Base-by-base conservation (phyloP, 2,113 vertebrate genomes). In the Nansenia antarctica region DNA sequence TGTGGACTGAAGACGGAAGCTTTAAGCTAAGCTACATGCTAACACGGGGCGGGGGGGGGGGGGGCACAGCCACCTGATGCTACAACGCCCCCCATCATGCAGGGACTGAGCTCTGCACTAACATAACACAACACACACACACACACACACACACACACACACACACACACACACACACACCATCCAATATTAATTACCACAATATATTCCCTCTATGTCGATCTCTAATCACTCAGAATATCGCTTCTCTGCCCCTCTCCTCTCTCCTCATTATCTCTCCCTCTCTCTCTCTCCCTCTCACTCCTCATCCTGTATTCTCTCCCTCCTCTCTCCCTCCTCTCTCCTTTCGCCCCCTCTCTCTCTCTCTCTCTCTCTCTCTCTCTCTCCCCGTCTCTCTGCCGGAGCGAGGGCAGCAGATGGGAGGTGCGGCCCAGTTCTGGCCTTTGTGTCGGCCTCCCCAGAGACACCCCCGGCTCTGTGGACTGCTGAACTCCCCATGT, bases 331-430 rank as follows among this genome's bases (percentile, higher is more conserved):
- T 47, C 42, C 31, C 15, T 32, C 18, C 42, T n/a, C 62, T 31
- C 26, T 20, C 45, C 67, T 42, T 42, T 18, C 29, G 37, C 55
- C 42, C 31, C 39, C 49, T 62, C 67, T 65, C 54, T 54, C 29
- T 59, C 61, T 57, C 61, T 63, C 53, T 60, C 62, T 57, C 69
- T 62, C 59, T 72, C 68, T 61, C 61, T 62, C 69, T 65, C 63
- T 70, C 69, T 60, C 75, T 78, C 63, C 65, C 67, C 55, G 57
- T 72, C 70, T 70, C 79, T 70, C 76, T 62, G 70, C 59, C 66
- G 80, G 91, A 94, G 90, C 93, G 91, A 90, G 93, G 93, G 87
- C 92, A 95, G 94, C 98, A 99, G 97, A 98, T 99, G 98, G 97
- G 95, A 93, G 97, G 94, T 98, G 95, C 93, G 95, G 95, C 94